Evolutionary conservation across 2,113 vertebrate genomes (phyloP), one percentile per base, ranked within the genome.

Genomic region (Tor tambroides): DNA sequence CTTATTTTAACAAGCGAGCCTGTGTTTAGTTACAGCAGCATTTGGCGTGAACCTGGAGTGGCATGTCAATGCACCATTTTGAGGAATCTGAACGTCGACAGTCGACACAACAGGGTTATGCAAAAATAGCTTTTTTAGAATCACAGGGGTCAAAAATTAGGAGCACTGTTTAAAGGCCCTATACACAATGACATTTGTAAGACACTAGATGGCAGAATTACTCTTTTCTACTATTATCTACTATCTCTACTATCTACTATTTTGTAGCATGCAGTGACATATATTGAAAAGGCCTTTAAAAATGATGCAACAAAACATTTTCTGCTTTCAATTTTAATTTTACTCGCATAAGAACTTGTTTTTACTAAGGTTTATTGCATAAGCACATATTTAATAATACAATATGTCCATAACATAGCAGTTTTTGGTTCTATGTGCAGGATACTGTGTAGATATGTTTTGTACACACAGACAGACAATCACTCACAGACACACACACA

Each of bases 161-260:
- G 7, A 59, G 8, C 56, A 59, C 19, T 8, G 1, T 61, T n/a
- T 61, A 67, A 28, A 5, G 11, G 63, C 30, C 15, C 17, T 23
- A n/a, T n/a, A 32, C 28, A 35, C 9, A 79, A 56, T 23, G 28
- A 30, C 28, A 79, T 56, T 56, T 41, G 19, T 56, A 5, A 79
- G 76, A 10, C 76, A 35, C 76, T 79, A 79, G 76, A 54, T 79
- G 49, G 28, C 49, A 79, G 28, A 35, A 35, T 30, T 35, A 30
- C 9, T 5, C 8, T n/a, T n/a, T n/a, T n/a, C n/a, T n/a, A n/a
- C n/a, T n/a, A n/a, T n/a, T n/a, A n/a, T n/a, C n/a, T n/a, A n/a
- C n/a, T n/a, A n/a, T n/a, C n/a, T n/a, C n/a, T n/a, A n/a, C n/a
- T n/a, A n/a, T n/a, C n/a, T n/a, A n/a, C n/a, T n/a, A n/a, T n/a